Evolutionary conservation across 2,888 invertebrate species (phyloP).

Genomic region (Synanthedon myopaeformis): DNA sequence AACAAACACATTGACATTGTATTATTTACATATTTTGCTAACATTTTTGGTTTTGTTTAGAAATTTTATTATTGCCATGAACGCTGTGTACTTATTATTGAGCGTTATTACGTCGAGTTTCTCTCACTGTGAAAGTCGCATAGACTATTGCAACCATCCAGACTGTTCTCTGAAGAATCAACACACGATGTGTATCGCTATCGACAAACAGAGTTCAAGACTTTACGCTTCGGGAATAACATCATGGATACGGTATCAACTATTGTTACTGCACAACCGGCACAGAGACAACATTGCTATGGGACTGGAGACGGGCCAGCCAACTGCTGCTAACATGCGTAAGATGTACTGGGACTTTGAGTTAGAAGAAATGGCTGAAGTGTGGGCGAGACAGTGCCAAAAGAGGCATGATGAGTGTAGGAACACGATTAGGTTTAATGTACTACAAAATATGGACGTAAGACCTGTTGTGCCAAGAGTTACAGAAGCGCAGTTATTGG

Average conservation of each 20-base stretch:
- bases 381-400: slow-evolving; percentile 63
- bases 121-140: slow-evolving; percentile 7
- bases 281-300: slow-evolving; percentile 59
- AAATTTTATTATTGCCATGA: slow-evolving; percentile 19
- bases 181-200: slow-evolving; percentile 50
- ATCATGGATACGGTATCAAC: slow-evolving; percentile 57
- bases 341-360: slow-evolving; percentile 67
- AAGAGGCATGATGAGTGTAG: slow-evolving; percentile 63
- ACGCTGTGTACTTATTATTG: slow-evolving; percentile 26
- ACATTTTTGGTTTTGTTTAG: not conserved
- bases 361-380: slow-evolving; percentile 53
- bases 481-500: slow-evolving; percentile 54
- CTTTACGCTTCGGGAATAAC: slow-evolving; percentile 58
- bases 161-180: slow-evolving; percentile 55
- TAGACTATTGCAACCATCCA: slow-evolving; percentile 48
- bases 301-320: slow-evolving; percentile 59
- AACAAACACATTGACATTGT: no score
- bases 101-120: slow-evolving; percentile 19
- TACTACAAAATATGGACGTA: slow-evolving; percentile 59
- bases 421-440: slow-evolving; percentile 53
- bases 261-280: slow-evolving; percentile 52
- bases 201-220: slow-evolving; percentile 39
- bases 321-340: slow-evolving; percentile 61
- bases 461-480: slow-evolving; percentile 44
- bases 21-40: not conserved